Conservation (phyloP, 2,888 invertebrate species). For the Melipona bicolor region DNA sequence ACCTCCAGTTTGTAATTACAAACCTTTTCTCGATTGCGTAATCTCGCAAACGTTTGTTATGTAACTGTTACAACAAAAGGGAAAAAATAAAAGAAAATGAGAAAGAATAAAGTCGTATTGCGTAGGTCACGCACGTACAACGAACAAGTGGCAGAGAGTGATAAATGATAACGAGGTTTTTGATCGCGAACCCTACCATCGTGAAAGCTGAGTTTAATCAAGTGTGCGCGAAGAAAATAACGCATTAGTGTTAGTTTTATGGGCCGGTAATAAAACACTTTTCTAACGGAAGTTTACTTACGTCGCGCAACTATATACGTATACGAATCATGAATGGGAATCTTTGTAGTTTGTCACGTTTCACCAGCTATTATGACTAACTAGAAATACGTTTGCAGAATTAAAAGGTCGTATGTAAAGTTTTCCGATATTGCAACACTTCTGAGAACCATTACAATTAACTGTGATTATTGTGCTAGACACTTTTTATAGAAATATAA, state of each 20-base stretch:
- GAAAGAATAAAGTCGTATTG: slow-evolving; percentile 37
- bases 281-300: slow-evolving; percentile 39
- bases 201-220: slow-evolving; percentile 48
- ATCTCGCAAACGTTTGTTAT: neutral
- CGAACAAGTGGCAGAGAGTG: slow-evolving; percentile 55
- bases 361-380: slow-evolving; percentile 10
- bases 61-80: neutral
- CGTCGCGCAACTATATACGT: neutral
- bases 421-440: neutral
- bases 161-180: slow-evolving; percentile 67
- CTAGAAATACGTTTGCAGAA: slow-evolving; percentile 19
- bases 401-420: neutral
- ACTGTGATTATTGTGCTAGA: too few species aligned
- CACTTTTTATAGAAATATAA: neutral
- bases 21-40: neutral
- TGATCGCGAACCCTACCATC: slow-evolving; percentile 54
- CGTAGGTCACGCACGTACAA: slow-evolving; percentile 65
- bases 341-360: slow-evolving; percentile 31
- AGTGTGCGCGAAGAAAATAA: slow-evolving; percentile 54
- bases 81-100: neutral
- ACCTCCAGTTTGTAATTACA: neutral
- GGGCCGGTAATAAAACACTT: slow-evolving; percentile 30
- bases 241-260: slow-evolving; percentile 5
- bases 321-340: slow-evolving; percentile 44
- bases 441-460: neutral